Percentiles rank a stretch among this genome's conserved stretches.
Evolutionary conservation across 2,113 vertebrate genomes (phyloP).

Genomic region (Genyomyrus donnyi): DNA sequence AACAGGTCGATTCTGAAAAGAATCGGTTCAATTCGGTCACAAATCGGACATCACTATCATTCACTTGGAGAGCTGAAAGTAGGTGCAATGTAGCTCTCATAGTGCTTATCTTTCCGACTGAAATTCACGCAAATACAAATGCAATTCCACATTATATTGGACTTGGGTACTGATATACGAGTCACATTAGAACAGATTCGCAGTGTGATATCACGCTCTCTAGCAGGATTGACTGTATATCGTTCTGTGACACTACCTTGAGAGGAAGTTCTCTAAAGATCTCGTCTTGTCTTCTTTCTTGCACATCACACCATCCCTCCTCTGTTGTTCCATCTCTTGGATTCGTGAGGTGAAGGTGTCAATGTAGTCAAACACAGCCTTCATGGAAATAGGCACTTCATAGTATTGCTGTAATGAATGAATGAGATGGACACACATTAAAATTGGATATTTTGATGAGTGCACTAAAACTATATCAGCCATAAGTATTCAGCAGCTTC

Average conservation of each 20-base stretch:
- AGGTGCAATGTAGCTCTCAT: neutral
- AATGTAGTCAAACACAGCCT: constrained; percentile 76
- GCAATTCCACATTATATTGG: neutral
- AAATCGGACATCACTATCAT: neutral
- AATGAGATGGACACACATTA: neutral
- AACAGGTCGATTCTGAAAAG: neutral
- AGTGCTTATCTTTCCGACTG: neutral
- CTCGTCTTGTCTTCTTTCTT: constrained; percentile 76
- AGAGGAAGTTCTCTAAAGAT: constrained; percentile 78
- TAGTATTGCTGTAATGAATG: constrained; percentile 72
- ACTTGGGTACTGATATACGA: neutral
- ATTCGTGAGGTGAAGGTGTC: constrained; percentile 80
- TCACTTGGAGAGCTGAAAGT: neutral
- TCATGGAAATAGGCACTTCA: constrained; percentile 82
- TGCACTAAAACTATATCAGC: neutral
- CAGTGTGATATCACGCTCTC: neutral
- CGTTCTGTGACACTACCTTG: constrained; percentile 55
- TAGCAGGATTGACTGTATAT: neutral
- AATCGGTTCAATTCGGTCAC: neutral
- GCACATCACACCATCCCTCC: constrained; percentile 70
- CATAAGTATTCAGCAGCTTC: neutral
- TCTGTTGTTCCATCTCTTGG: constrained; percentile 81
- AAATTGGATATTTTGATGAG: neutral
- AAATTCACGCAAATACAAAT: neutral
- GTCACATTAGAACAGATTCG: neutral